A percentile compares a stretch with the other conserved stretches of the same genome.
Conservation (phyloP, 2,113 vertebrate genomes). For the Syngnathoides biaculeatus region DNA sequence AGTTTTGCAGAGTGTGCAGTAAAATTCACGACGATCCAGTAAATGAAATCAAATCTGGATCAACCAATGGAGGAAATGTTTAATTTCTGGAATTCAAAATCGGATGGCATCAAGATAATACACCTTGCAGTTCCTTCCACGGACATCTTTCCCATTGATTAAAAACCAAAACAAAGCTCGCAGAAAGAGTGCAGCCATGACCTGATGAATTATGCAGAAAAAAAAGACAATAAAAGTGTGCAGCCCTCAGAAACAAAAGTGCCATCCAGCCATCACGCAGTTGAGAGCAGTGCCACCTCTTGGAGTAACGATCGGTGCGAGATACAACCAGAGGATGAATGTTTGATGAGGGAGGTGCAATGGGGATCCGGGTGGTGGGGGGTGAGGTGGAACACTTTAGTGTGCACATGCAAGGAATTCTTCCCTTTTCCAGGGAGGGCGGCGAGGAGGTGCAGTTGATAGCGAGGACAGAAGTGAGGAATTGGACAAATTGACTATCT, state of each 20-base stretch:
- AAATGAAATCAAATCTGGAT: too few relatives aligned
- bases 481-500: background rate
- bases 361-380: too few relatives aligned
- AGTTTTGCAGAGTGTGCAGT: background rate
- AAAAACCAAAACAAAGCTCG: background rate
- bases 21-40: background rate
- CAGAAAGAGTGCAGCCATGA: conserved; percentile 12
- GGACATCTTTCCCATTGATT: conserved; percentile 3
- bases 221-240: conserved; percentile 12
- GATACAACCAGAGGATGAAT: conserved; percentile 52
- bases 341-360: conserved; percentile 52
- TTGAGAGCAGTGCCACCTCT: conserved; percentile 26
- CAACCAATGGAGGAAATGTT: too few relatives aligned
- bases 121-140: background rate
- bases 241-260: conserved; percentile 28
- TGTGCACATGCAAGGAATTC: conserved; percentile 39
- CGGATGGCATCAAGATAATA: background rate
- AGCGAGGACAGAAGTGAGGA: conserved; percentile 18
- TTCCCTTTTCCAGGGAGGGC: conserved; percentile 29
- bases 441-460: background rate
- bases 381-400: too few relatives aligned
- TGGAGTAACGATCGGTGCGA: conserved; percentile 49
- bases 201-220: conserved; percentile 62
- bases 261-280: conserved; percentile 32
- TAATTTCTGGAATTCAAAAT: background rate